Evolutionary conservation across 1,140 invertebrate genomes (phyloP).

Genomic region (Lordiphosa collinella): DNA sequence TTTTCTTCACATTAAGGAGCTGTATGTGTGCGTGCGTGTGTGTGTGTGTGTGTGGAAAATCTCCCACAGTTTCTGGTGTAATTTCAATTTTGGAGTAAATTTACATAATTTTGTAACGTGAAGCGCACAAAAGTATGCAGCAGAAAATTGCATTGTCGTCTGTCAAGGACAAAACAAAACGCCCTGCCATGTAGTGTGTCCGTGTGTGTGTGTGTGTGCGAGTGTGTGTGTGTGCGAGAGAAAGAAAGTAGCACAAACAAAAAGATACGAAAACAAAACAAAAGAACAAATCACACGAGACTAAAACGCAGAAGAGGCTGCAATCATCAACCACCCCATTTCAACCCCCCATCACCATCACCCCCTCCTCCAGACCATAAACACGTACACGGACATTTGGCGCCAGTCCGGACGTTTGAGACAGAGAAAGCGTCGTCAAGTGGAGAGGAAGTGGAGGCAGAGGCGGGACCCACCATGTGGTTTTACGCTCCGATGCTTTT

Average conservation of each 20-base stretch:
- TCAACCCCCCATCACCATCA: constrained; percentile 9
- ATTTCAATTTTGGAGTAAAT: neutral
- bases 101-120: constrained; percentile 4
- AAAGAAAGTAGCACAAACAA: constrained; percentile 47
- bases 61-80: neutral
- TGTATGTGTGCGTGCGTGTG: constrained; percentile 14
- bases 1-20: constrained; percentile 34
- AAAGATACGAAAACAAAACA: constrained; percentile 45
- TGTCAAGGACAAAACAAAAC: constrained; percentile 63
- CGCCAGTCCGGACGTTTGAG: constrained; percentile 41
- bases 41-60: constrained; percentile 9
- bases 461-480: constrained; percentile 47
- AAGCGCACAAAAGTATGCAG: constrained; percentile 46
- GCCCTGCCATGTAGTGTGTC: constrained; percentile 31
- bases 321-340: constrained; percentile 4
- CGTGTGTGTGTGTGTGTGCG: constrained; percentile 13
- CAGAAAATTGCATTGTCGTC: constrained; percentile 55
- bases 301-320: constrained; percentile 18
- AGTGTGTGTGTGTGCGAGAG: constrained; percentile 8
- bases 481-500: constrained; percentile 28
- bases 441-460: constrained; percentile 11
- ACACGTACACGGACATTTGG: constrained; percentile 42
- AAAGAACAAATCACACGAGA: constrained; percentile 48
- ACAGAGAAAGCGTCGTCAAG: constrained; percentile 6
- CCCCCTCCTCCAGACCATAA: neutral